phyloP scores from a whole-genome alignment of 2,797 vertebrate species.

The Pipistrellus kuhlii region DNA sequence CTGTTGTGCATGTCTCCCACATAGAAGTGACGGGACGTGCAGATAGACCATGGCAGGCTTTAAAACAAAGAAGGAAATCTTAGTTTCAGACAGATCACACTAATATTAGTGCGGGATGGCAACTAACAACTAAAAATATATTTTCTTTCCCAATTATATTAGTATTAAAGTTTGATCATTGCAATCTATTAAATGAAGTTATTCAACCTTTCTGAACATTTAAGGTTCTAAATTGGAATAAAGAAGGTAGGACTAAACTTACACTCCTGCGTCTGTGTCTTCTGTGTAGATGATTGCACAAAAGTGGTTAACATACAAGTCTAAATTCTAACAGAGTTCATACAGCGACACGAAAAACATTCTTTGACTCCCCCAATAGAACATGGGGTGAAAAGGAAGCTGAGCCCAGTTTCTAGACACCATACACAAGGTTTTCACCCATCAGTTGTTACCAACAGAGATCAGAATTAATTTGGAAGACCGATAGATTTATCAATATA shows the following conservation, averaged over 20 bases:
- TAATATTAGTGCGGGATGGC: background rate
- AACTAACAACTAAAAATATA: background rate
- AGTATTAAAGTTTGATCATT: background rate
- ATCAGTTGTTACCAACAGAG: slow-evolving; percentile 76
- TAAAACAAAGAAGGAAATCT: background rate
- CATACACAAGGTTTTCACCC: slow-evolving; percentile 72
- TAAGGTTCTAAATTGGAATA: background rate
- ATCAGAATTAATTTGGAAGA: slow-evolving; percentile 83
- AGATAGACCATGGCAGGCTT: background rate
- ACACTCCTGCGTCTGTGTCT: background rate
- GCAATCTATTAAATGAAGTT: slow-evolving; percentile 23
- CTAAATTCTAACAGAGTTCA: slow-evolving; percentile 70
- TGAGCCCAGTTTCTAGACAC: slow-evolving; percentile 67
- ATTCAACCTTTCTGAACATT: slow-evolving; percentile 22
- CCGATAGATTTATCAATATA: slow-evolving; percentile 77
- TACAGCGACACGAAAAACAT: background rate
- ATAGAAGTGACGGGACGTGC: background rate
- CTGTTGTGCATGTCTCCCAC: background rate
- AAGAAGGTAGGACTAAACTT: background rate
- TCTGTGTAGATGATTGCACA: background rate
- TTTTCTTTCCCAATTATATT: background rate
- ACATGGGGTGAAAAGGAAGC: slow-evolving; percentile 77
- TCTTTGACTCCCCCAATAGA: slow-evolving; percentile 69
- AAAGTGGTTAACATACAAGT: slow-evolving; percentile 17
- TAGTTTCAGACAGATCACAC: background rate